Base-by-base conservation (phyloP, 2,888 invertebrate species). In the Brachyptera putata region DNA sequence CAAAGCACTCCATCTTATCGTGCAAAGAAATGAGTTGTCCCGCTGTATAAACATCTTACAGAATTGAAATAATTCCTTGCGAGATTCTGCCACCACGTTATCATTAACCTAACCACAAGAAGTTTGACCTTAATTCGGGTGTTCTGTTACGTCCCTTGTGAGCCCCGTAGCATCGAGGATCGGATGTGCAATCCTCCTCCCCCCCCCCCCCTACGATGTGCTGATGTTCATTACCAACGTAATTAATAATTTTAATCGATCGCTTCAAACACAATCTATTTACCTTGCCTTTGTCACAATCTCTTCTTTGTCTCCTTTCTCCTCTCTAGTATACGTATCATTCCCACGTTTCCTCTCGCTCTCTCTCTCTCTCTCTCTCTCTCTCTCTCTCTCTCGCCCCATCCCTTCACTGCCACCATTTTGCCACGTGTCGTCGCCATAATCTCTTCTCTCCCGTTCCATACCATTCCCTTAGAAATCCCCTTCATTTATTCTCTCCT, bases 341-440 rank as follows among this genome's bases (percentile, higher is more conserved):
- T 30, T 50, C 56, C 63, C 43, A 43, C 16, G 16, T 21, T n/a
- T 11, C 5, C 11, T 30, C 30, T 30, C 7, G 11, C 30, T 7
- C 30, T 5, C 11, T n/a, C n/a, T n/a, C 30, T n/a, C 58, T 3
- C 5, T 14, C 14, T 39, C 5, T 7, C n/a, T 14, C 39, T 14
- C 5, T 14, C 39, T 14, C 5, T 14, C 14, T 39, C 5, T 7
- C n/a, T 14, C 39, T 14, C 5, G 7, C 5, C 34, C n/a, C n/a
- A n/a, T n/a, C n/a, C n/a, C n/a, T n/a, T n/a, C 63, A 56, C 16
- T 2, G 2, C 30, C 61, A 36, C 34, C 30, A 30, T 30, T 30
- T 11, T 30, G 30, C 30, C 30, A 30, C 30, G 30, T 30, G 57
- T n/a, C 58, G 57, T n/a, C 58, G 3, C 36, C 46, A 1, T 21